Conservation (phyloP, 64 coral and sea anemone genomes). For the Anthopleura sola region DNA sequence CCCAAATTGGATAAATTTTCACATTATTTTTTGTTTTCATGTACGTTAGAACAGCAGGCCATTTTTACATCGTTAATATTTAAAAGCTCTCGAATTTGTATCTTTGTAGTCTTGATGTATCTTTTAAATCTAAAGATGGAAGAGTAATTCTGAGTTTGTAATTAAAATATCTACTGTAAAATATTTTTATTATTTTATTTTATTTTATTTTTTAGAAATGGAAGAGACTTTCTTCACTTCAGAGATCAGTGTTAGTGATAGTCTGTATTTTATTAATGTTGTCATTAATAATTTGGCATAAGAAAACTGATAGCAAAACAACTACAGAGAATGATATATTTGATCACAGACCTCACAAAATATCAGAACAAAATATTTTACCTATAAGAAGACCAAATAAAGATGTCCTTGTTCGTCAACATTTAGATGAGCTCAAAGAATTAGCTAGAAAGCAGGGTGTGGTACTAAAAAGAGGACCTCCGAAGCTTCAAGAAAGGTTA, state of each 20-base stretch:
- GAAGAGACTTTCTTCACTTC: slow-evolving; percentile 81
- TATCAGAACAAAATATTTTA: slow-evolving; percentile 43
- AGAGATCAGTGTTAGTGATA: slow-evolving; percentile 57
- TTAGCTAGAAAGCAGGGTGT: slow-evolving; percentile 46
- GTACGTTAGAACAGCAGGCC: too few species aligned
- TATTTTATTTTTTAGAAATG: slow-evolving; percentile 64
- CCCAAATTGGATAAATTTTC: too few species aligned
- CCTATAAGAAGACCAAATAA: slow-evolving; percentile 43
- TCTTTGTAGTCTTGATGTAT: too few species aligned
- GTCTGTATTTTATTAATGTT: slow-evolving; percentile 31
- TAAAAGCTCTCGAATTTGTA: too few species aligned
- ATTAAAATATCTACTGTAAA: too few species aligned
- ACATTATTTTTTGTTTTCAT: too few species aligned
- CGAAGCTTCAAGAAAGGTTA: slow-evolving; percentile 59
- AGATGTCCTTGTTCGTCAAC: slow-evolving; percentile 61
- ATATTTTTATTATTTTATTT: not conserved
- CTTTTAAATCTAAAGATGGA: too few species aligned
- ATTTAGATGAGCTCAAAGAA: slow-evolving; percentile 66
- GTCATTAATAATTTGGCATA: slow-evolving; percentile 60
- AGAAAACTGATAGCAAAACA: slow-evolving; percentile 33
- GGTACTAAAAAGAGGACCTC: slow-evolving; percentile 69
- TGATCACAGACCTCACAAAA: slow-evolving; percentile 30
- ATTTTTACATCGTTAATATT: too few species aligned
- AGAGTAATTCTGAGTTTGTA: too few species aligned
- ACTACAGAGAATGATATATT: slow-evolving; percentile 6